Evolutionary conservation across 2,888 invertebrate genomes (phyloP).

Genomic region (Dysmachus trigonus): DNA sequence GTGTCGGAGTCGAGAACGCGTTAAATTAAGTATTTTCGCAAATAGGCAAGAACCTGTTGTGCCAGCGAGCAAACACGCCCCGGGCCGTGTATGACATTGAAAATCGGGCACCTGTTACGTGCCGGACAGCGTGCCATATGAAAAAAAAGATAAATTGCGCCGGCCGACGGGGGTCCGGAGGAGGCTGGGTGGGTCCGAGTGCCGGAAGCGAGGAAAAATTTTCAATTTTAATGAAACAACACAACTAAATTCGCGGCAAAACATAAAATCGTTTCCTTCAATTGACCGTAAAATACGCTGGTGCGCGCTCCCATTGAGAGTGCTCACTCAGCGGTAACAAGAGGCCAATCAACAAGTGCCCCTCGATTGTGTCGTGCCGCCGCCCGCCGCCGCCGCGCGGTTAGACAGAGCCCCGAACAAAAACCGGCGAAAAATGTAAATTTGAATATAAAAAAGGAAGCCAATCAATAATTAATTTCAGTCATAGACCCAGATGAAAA

Average conservation of each 20-base stretch:
- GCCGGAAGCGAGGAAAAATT: slow-evolving; percentile 49
- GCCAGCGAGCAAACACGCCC: slow-evolving; percentile 16
- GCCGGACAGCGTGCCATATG: not conserved
- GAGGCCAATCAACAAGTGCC: slow-evolving; percentile 40
- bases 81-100: slow-evolving; percentile 23
- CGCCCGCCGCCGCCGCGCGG: slow-evolving; percentile 39
- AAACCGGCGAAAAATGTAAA: slow-evolving; percentile 38
- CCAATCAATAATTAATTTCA: slow-evolving; percentile 45
- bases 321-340: slow-evolving; percentile 45
- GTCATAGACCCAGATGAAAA: slow-evolving; percentile 42
- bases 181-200: not conserved
- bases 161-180: not conserved
- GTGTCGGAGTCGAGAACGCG: not conserved
- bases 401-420: slow-evolving; percentile 38
- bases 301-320: slow-evolving; percentile 37
- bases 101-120: slow-evolving; percentile 34
- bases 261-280: slow-evolving; percentile 50
- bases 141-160: slow-evolving; percentile 13
- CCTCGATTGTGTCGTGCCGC: slow-evolving; percentile 27
- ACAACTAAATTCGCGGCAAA: slow-evolving; percentile 49
- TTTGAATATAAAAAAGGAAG: slow-evolving; percentile 22
- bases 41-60: slow-evolving; percentile 37
- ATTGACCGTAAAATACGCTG: slow-evolving; percentile 49
- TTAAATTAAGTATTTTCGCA: slow-evolving; percentile 38
- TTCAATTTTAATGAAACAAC: slow-evolving; percentile 49